Percentiles rank a stretch among this genome's conserved stretches.
Conservation (phyloP, 2,797 vertebrate genomes). For the Dendrocincla tyrannina region DNA sequence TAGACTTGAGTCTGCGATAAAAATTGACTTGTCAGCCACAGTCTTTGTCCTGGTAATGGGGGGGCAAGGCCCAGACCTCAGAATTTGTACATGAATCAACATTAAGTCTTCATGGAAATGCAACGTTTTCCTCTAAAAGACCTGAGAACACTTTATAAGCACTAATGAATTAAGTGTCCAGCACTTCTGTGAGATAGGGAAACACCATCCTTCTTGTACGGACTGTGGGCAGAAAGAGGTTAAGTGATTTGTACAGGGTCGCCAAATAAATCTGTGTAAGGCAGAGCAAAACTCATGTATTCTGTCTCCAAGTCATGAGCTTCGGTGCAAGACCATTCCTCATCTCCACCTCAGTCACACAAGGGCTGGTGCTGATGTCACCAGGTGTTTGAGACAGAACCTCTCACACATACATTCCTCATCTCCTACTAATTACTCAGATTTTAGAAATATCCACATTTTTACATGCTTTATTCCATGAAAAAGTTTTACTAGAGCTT, state of each 20-base stretch:
- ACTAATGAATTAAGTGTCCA: slow-evolving; percentile 47
- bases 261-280: slow-evolving; percentile 58
- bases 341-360: background rate
- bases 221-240: slow-evolving; percentile 42
- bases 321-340: background rate
- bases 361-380: background rate
- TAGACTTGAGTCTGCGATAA: background rate
- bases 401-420: background rate
- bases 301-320: background rate
- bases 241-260: slow-evolving; percentile 58
- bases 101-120: background rate
- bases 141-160: slow-evolving; percentile 26
- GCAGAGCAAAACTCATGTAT: slow-evolving; percentile 20
- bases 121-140: background rate
- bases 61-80: background rate
- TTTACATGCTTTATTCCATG: background rate
- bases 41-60: background rate
- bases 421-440: background rate
- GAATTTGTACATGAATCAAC: slow-evolving; percentile 37
- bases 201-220: slow-evolving; percentile 2
- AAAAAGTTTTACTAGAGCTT: background rate
- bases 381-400: background rate
- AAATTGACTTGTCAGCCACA: background rate
- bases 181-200: background rate
- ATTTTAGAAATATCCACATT: background rate